Base-by-base conservation (phyloP, 2,797 vertebrate genomes). In the Decapterus maruadsi region DNA sequence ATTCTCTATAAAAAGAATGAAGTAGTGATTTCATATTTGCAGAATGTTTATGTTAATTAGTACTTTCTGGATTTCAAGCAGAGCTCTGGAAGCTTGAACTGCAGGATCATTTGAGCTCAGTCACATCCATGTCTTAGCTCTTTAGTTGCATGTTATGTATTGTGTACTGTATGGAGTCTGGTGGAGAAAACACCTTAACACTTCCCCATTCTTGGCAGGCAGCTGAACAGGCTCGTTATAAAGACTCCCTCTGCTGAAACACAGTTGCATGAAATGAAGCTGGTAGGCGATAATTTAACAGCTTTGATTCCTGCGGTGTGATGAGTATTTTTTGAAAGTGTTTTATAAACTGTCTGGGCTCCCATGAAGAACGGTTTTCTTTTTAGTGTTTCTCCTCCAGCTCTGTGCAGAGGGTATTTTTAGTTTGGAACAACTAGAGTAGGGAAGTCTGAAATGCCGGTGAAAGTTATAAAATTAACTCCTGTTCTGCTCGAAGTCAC, bases 281-380 rank as follows among this genome's bases (percentile, higher is more conserved):
- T 43, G 17, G 8, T 36, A 46, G 34, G 62, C 66, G 48, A 68
- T 76, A 31, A 68, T 71, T 74, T 54, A 42, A 31, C 57, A 29
- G 38, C 53, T 58, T 68, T n/a, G 4, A 6, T 45, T 65, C 59
- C 54, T 46, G 65, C 66, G 50, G 26, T 26, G 65, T 34, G 63
- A 51, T 36, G 6, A 61, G 9, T 16, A n/a, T 48, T 67, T 36
- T 46, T 17, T 22, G 50, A 22, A 45, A 55, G 54, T 45, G 14
- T 72, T 72, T 64, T 8, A 64, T 63, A 68, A 77, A 40, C 48
- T 55, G 60, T 64, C 36, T 59, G 17, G 2, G n/a, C n/a, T 46
- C 29, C 55, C 29, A 57, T 34, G 29, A 72, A 46, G 56, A 58
- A 19, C 10, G 48, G 19, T 36, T 60, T 57, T 62, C 20, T 9